Base-by-base conservation (phyloP, 2,113 vertebrate genomes). In the Riparia riparia region DNA sequence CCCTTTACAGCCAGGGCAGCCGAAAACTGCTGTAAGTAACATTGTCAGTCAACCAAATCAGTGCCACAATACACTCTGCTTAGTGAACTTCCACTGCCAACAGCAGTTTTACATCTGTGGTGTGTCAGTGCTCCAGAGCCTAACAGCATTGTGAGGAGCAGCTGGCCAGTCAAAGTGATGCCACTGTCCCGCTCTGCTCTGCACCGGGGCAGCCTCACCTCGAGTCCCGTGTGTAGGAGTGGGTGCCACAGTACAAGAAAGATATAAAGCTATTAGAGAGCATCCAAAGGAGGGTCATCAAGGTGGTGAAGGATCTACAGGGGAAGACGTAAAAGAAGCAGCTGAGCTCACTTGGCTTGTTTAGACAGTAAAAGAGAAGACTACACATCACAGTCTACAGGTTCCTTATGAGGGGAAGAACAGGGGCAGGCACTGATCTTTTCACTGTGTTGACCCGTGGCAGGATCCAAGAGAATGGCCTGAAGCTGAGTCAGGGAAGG, bases 121-220 rank as follows among this genome's bases (percentile, higher is more conserved):
- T 3, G 3, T 51, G 34, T 29, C 69, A 74, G 15, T 56, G 53
- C 32, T 92, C 32, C 47, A 54, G 21, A 78, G 17, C 2, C 11
- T n/a, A 37, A 28, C 12, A 64, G 14, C 25, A 45, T 0, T 51
- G 5, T 64, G 68, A 92, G 41, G 18, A 88, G 8, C 20, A 71
- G 2, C 8, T 6, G 13, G 22, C 39, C 28, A 10, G 32, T 16
- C 22, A 14, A 29, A 82, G 12, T 19, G 20, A 24, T 2, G 5
- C 12, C 24, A 25, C n/a, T 31, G 20, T 14, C 6, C 7, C 0
- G 0, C 53, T 39, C 45, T 68, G 47, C 28, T 45, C 39, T 32
- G 41, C 11, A 2, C 39, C 53, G 39, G 39, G 17, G 6, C 6
- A 7, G n/a, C 28, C n/a, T 47, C 32, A 8, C 16, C n/a, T 45